phyloP scores from a whole-genome alignment of 2,888 invertebrate species.

The Mythimna pallens region DNA sequence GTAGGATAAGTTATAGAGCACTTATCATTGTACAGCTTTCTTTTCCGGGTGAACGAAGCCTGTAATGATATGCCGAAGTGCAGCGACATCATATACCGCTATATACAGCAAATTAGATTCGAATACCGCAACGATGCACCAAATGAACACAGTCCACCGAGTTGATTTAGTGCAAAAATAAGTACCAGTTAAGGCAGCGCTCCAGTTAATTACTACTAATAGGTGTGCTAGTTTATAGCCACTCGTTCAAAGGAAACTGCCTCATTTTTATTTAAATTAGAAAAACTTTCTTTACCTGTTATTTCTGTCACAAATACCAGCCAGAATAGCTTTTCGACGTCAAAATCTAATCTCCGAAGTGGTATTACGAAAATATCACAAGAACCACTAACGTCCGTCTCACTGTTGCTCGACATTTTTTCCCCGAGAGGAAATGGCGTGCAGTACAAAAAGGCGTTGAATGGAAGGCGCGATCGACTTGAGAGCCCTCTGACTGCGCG shows the following conservation, averaged over 20 bases:
- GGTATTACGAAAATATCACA: conserved; percentile 56
- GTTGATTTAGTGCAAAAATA: conserved; percentile 37
- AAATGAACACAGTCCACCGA: conserved; percentile 20
- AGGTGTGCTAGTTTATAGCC: conserved; percentile 7
- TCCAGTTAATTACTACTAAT: conserved; percentile 24
- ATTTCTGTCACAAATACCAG: conserved; percentile 24
- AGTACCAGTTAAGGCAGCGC: conserved; percentile 10
- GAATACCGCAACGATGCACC: conserved; percentile 37
- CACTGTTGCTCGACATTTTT: conserved; percentile 54
- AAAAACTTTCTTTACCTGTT: conserved; percentile 3
- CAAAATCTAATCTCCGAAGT: conserved; percentile 53
- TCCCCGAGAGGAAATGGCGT: conserved; percentile 70
- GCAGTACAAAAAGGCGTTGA: conserved; percentile 62
- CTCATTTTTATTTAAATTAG: conserved; percentile 16
- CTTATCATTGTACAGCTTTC: conserved; percentile 24
- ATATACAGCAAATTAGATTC: conserved; percentile 11
- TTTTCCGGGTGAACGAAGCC: conserved; percentile 40
- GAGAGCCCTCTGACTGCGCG: conserved; percentile 66
- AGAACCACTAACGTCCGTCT: conserved; percentile 55
- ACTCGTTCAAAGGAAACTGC: conserved; percentile 18
- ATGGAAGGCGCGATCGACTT: conserved; percentile 67
- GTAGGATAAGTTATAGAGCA: conserved; percentile 13
- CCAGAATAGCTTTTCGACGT: conserved; percentile 17
- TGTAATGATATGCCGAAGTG: conserved; percentile 27
- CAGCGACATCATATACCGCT: conserved; percentile 31